Evolutionary conservation across 2,888 invertebrate species (phyloP).

Genomic region (Leptinotarsa juncta): DNA sequence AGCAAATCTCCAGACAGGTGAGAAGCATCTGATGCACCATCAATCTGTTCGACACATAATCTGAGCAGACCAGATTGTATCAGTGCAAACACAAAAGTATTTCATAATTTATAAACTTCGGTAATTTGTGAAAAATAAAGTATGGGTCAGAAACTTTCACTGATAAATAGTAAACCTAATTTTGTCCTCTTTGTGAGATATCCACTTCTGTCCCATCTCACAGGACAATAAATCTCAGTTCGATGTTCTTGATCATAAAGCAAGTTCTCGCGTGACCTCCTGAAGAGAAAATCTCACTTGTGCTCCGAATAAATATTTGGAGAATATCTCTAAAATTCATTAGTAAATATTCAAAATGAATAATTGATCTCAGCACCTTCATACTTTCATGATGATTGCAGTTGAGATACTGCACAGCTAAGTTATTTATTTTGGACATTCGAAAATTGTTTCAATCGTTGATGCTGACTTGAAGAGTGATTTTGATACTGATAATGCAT

Average conservation of each 20-base stretch:
- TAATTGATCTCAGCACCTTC: neutral
- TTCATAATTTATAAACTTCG: no score
- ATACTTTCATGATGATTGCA: neutral
- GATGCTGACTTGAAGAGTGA: neutral
- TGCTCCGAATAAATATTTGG: slow-evolving; percentile 5
- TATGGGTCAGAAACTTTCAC: no score
- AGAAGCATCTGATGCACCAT: no score
- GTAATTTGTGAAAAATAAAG: no score
- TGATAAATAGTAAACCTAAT: no score
- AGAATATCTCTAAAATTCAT: slow-evolving; percentile 6
- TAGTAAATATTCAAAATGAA: slow-evolving; percentile 5
- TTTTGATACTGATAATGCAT: no score
- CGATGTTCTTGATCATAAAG: slow-evolving; percentile 11
- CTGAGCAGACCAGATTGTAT: no score
- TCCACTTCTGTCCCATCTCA: neutral
- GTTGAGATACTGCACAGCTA: neutral
- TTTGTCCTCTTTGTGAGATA: neutral
- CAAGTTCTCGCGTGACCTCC: slow-evolving; percentile 6
- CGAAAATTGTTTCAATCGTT: neutral
- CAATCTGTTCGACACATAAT: no score
- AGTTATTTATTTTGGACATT: neutral
- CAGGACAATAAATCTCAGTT: neutral
- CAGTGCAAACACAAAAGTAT: no score
- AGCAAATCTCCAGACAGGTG: no score
- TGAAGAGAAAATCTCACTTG: slow-evolving; percentile 10